Percentiles rank a stretch among this genome's conserved stretches.
Evolutionary conservation across 1,140 invertebrate species (phyloP).

Genomic region (Sarcophaga peregrina): DNA sequence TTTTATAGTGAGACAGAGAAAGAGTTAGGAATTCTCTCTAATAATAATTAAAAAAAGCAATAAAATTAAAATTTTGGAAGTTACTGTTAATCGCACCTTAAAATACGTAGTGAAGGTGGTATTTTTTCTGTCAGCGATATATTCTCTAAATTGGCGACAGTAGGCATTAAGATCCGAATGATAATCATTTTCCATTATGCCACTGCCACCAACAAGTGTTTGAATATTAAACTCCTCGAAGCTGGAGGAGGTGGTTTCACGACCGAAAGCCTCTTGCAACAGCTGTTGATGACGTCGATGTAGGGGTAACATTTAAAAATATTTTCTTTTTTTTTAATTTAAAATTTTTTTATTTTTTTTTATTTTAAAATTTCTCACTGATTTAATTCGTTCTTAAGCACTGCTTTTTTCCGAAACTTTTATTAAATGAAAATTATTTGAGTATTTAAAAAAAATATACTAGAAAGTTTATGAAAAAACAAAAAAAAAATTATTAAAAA

Average conservation of each 20-base stretch:
- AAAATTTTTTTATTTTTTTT: conserved; percentile 22
- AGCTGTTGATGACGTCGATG: conserved; percentile 41
- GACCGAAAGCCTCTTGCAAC: conserved; percentile 47
- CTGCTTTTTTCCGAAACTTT: too few species aligned
- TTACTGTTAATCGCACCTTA: conserved; percentile 45
- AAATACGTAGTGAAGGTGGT: conserved; percentile 44
- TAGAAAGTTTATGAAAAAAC: neutral
- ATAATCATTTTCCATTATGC: conserved; percentile 26
- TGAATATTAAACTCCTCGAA: conserved; percentile 53
- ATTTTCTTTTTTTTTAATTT: conserved; percentile 1
- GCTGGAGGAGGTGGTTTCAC: conserved; percentile 48
- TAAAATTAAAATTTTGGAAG: too few species aligned
- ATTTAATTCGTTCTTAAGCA: too few species aligned
- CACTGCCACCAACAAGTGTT: conserved; percentile 1
- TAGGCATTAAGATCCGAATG: neutral
- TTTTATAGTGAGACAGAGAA: too few species aligned
- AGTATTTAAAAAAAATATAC: neutral
- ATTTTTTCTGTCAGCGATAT: conserved; percentile 40
- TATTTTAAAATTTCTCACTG: too few species aligned
- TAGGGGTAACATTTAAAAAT: conserved; percentile 49
- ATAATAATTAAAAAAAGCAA: too few species aligned
- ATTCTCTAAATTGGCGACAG: conserved; percentile 30
- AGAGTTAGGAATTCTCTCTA: too few species aligned
- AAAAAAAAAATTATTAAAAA: neutral
- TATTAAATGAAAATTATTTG: too few species aligned